Conservation (phyloP, 2,113 vertebrate species). For the Conger conger region DNA sequence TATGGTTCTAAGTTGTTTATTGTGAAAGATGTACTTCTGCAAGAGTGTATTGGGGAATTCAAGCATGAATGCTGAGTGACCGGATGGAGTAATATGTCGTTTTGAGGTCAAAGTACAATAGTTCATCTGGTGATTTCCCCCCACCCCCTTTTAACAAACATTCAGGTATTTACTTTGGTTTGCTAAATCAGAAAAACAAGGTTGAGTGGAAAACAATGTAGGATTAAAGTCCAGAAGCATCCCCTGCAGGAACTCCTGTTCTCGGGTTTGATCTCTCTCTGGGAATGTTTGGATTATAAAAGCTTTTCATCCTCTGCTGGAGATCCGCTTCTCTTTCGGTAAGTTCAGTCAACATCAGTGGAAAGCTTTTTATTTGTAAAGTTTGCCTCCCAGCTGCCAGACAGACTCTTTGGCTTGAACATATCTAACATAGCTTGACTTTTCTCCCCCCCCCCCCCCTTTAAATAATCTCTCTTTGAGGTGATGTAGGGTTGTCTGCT, state of each 20-base stretch:
- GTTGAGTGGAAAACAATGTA: conserved; percentile 37
- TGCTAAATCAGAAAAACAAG: conserved; percentile 20
- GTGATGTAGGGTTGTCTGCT: neutral
- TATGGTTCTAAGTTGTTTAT: neutral
- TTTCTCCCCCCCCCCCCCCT: no score
- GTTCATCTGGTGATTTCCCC: conserved; percentile 5
- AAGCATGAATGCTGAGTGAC: neutral
- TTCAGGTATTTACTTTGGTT: conserved; percentile 38
- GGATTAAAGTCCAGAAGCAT: conserved; percentile 28
- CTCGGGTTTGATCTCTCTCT: neutral
- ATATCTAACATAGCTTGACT: neutral
- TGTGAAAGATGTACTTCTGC: neutral
- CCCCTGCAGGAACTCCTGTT: conserved; percentile 20
- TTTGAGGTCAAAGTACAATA: conserved; percentile 32
- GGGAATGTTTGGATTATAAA: conserved; percentile 24
- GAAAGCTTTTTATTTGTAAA: neutral
- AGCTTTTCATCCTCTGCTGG: conserved; percentile 12
- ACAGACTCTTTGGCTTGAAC: neutral
- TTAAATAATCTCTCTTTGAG: neutral
- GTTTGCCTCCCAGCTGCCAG: neutral
- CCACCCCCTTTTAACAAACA: conserved; percentile 27
- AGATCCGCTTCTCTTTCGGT: conserved; percentile 7
- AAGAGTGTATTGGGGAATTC: neutral
- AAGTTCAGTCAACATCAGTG: neutral
- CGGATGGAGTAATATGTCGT: conserved; percentile 16